Conservation (phyloP, 1,140 invertebrate species). For the Rhagoletis pomonella region DNA sequence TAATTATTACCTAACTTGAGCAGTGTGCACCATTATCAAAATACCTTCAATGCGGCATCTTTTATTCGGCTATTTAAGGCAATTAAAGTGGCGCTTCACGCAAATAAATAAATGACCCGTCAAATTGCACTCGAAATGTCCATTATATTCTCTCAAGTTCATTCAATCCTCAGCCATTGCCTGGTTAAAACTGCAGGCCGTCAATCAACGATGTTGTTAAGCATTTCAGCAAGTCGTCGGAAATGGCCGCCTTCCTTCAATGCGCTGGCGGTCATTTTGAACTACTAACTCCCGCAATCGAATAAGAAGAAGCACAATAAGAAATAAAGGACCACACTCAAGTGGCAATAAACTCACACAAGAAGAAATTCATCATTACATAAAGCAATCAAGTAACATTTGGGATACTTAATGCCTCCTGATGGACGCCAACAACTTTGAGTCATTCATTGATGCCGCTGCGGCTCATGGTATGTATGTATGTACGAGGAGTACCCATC, state of each 20-base stretch:
- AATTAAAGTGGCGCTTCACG: conserved; percentile 51
- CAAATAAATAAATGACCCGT: conserved; percentile 43
- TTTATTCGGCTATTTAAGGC: conserved; percentile 46
- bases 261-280: conserved; percentile 30
- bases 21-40: background rate
- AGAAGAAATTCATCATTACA: conserved; percentile 45
- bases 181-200: background rate
- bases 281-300: background rate
- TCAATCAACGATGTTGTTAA: conserved; percentile 37
- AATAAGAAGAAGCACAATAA: background rate
- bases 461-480: too few species aligned
- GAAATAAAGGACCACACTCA: conserved; percentile 36
- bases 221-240: conserved; percentile 47
- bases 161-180: background rate
- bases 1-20: background rate
- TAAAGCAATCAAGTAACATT: conserved; percentile 44
- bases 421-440: conserved; percentile 29
- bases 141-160: background rate
- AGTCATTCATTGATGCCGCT: conserved; percentile 32
- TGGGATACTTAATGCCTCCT: background rate
- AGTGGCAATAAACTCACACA: conserved; percentile 24
- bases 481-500: conserved; percentile 6
- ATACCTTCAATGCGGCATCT: background rate
- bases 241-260: conserved; percentile 17
- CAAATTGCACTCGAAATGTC: conserved; percentile 14